A percentile compares a stretch with the other conserved stretches of the same genome.
phyloP scores from a whole-genome alignment of 2,888 invertebrate species.

The Crocallis elinguaria region DNA sequence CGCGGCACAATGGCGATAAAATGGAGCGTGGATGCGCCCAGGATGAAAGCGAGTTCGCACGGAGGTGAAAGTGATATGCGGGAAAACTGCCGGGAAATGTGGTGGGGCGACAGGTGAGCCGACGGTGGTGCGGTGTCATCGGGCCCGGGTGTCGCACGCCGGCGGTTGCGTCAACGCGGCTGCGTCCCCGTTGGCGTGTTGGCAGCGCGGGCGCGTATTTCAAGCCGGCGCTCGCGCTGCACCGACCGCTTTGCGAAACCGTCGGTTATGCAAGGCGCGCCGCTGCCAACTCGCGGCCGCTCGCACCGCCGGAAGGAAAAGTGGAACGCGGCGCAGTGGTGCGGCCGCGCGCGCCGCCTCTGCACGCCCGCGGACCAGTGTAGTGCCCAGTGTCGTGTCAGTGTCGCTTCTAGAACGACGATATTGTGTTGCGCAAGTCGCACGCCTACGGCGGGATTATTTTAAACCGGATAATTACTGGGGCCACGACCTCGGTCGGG shows the following conservation, averaged over 20 bases:
- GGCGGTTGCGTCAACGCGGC: slow-evolving; percentile 64
- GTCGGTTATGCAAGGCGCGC: slow-evolving; percentile 82
- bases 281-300: slow-evolving; percentile 81
- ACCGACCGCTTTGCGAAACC: slow-evolving; percentile 82
- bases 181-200: slow-evolving; percentile 70
- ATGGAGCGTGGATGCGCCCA: slow-evolving; percentile 59
- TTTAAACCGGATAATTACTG: slow-evolving; percentile 75
- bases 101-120: slow-evolving; percentile 65
- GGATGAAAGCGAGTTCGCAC: slow-evolving; percentile 71
- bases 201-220: slow-evolving; percentile 77
- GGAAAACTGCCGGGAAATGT: slow-evolving; percentile 65
- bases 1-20: slow-evolving; percentile 31
- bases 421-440: slow-evolving; percentile 81
- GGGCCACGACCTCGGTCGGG: slow-evolving; percentile 54
- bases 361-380: slow-evolving; percentile 78
- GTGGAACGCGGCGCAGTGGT: slow-evolving; percentile 83
- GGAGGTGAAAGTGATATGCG: slow-evolving; percentile 77
- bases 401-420: slow-evolving; percentile 82
- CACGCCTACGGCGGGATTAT: slow-evolving; percentile 79
- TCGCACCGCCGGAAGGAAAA: slow-evolving; percentile 83
- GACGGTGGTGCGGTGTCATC: slow-evolving; percentile 18
- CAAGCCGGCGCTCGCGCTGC: slow-evolving; percentile 77
- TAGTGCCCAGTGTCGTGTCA: slow-evolving; percentile 80
- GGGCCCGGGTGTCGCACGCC: slow-evolving; percentile 34
- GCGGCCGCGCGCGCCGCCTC: slow-evolving; percentile 78